These are phyloP conservation scores for Pogona vitticeps DNA, from an alignment of 2,113 vertebrate species.

Conservation along the genomic window DNA sequence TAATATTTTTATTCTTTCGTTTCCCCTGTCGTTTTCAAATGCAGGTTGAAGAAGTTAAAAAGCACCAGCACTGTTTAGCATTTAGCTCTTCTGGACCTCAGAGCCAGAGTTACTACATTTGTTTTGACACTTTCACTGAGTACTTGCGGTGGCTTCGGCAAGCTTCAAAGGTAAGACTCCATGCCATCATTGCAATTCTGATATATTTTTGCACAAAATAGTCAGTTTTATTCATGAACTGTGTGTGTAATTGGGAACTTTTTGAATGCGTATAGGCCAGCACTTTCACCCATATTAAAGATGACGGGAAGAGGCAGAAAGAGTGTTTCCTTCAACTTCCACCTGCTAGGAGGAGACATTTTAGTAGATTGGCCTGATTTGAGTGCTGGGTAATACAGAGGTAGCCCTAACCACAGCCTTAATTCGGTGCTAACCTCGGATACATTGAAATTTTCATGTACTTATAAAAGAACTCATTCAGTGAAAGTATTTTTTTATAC, in stretches of 20 bases:
- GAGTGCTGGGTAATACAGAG: too few species aligned
- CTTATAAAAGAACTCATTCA: too few species aligned
- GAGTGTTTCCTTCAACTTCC: not conserved
- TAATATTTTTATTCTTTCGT: not conserved
- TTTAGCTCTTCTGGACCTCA: constrained; percentile 98
- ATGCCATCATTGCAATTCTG: not conserved
- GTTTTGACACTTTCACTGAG: constrained; percentile 96
- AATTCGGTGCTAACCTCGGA: too few species aligned
- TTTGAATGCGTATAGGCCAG: not conserved
- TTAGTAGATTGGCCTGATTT: too few species aligned
- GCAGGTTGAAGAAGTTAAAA: constrained; percentile 97
- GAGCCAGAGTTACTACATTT: constrained; percentile 96
- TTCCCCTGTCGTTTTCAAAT: not conserved
- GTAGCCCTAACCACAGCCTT: too few species aligned
- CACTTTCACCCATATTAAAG: not conserved
- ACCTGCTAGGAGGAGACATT: too few species aligned
- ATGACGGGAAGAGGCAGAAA: not conserved
- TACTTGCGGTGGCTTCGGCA: constrained; percentile 96
- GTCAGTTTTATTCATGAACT: not conserved
- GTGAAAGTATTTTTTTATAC: too few species aligned
- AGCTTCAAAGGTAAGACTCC: constrained; percentile 89
- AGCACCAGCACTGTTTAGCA: constrained; percentile 95
- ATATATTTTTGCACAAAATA: not conserved
- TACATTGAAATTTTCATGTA: too few species aligned
- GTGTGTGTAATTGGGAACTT: not conserved